phyloP scores from a whole-genome alignment of 2,797 vertebrate genomes.

The Ficedula albicollis region DNA sequence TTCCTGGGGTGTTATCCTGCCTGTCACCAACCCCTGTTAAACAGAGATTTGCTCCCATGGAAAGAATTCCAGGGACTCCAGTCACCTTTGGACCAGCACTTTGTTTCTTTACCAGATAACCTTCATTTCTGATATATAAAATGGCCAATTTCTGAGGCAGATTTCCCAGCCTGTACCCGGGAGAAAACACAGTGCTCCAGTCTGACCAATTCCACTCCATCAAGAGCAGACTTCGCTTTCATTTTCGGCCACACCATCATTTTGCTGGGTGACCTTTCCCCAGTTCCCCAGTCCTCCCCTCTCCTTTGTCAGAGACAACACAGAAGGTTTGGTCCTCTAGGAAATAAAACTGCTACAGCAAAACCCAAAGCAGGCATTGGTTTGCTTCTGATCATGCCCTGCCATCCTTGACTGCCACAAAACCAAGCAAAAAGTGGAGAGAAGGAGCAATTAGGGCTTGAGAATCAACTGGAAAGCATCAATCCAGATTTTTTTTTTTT shows the following conservation, averaged over 20 bases:
- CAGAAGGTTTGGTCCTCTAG: neutral
- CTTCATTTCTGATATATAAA: neutral
- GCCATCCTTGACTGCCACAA: neutral
- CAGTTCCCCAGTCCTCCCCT: neutral
- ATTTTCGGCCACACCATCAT: neutral
- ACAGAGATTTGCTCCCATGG: neutral
- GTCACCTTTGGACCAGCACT: neutral
- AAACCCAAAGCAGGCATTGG: neutral
- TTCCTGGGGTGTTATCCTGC: neutral
- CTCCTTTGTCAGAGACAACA: neutral
- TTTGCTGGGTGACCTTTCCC: neutral
- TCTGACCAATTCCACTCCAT: neutral
- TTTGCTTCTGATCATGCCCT: neutral
- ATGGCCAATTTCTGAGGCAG: neutral
- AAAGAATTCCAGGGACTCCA: slow-evolving; percentile 7
- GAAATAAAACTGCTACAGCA: neutral
- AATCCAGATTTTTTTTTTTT: neutral
- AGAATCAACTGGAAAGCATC: neutral
- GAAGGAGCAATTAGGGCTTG: neutral
- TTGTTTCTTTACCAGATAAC: neutral
- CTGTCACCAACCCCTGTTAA: neutral
- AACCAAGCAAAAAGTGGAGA: neutral
- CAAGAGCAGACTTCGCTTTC: neutral
- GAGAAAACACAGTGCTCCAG: neutral
- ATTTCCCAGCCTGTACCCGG: neutral